A percentile compares a stretch with the other conserved stretches of the same genome.
phyloP scores from a whole-genome alignment of 1,140 invertebrate species.

The Orchestia grillus region DNA sequence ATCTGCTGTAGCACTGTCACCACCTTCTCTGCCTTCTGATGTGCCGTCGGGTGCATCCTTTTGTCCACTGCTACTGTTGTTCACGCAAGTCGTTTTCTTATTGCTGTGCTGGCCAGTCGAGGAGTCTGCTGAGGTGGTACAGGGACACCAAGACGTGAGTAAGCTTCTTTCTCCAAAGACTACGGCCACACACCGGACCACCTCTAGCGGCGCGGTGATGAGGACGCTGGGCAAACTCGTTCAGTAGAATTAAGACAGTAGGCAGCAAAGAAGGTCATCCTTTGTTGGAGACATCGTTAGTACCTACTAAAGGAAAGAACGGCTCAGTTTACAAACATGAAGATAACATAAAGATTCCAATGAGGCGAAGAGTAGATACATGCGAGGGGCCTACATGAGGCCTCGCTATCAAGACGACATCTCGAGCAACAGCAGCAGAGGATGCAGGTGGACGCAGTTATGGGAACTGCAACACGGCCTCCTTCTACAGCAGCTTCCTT shows the following conservation, averaged over 20 bases:
- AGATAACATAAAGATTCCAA: constrained; percentile 34
- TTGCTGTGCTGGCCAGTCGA: constrained; percentile 3
- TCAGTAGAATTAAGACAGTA: background rate
- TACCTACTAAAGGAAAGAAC: constrained; percentile 55
- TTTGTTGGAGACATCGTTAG: constrained; percentile 5
- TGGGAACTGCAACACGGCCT: background rate
- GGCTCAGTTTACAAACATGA: constrained; percentile 47
- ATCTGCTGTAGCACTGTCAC: background rate
- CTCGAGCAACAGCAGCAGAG: background rate
- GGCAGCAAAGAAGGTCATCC: constrained; percentile 17
- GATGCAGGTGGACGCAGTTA: background rate
- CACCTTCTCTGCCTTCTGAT: background rate
- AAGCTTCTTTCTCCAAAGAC: background rate
- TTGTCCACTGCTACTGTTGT: background rate
- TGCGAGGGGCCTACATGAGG: background rate
- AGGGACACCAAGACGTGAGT: constrained; percentile 35
- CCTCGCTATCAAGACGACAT: background rate
- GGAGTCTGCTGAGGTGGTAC: constrained; percentile 47
- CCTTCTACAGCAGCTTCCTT: constrained; percentile 16
- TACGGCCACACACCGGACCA: background rate
- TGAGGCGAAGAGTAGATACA: background rate
- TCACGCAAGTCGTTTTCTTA: background rate
- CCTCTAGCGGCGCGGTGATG: background rate
- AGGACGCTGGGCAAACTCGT: background rate
- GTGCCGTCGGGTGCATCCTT: constrained; percentile 1